A percentile compares a stretch with the other conserved stretches of the same genome.
Evolutionary conservation across 2,797 vertebrate species (phyloP).

Genomic region (Crax fasciolata): DNA sequence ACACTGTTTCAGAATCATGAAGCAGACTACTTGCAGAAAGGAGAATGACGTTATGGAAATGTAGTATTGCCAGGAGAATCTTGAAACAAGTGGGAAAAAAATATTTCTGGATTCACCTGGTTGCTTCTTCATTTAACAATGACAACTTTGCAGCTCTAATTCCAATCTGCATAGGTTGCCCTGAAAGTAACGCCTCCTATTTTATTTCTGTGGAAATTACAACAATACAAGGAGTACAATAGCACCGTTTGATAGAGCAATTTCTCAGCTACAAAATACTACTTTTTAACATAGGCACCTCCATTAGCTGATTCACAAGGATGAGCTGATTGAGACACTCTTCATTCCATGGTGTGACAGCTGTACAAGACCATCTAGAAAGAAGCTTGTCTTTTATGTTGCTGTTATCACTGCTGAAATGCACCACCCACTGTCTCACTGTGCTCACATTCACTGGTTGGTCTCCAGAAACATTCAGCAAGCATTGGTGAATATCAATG

Average conservation of each 20-base stretch:
- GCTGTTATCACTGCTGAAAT: neutral
- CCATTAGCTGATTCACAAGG: too few species aligned
- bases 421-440: neutral
- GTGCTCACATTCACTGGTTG: neutral
- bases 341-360: too few species aligned
- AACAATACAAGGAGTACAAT: neutral
- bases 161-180: neutral
- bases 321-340: too few species aligned
- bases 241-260: neutral
- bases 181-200: neutral
- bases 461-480: neutral
- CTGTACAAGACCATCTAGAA: too few species aligned
- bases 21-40: neutral
- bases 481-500: neutral
- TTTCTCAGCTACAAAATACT: too few species aligned
- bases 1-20: neutral
- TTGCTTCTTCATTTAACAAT: neutral
- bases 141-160: neutral
- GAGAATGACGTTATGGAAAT: neutral
- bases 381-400: too few species aligned
- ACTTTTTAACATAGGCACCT: too few species aligned
- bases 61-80: neutral
- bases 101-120: neutral
- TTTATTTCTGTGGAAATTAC: neutral
- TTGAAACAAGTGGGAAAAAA: neutral